A percentile compares a stretch with the other conserved stretches of the same genome.
These are phyloP conservation scores for Halyomorpha halys DNA, from an alignment of 1,140 invertebrate genomes.

Conservation along the genomic window DNA sequence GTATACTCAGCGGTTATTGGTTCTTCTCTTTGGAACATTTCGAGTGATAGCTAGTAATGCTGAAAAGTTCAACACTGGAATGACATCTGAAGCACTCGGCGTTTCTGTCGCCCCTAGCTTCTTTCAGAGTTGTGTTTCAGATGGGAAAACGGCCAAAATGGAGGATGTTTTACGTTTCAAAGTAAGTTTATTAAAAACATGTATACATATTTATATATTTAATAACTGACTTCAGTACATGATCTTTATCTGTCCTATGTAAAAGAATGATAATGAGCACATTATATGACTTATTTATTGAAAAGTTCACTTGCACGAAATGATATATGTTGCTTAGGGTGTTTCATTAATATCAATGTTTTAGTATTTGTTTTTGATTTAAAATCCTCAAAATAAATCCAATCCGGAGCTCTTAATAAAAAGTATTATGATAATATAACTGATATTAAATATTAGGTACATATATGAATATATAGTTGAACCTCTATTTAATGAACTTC, in stretches of 20 bases:
- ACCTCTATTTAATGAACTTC: no score
- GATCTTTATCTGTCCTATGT: not conserved
- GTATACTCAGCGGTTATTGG: conserved; percentile 84
- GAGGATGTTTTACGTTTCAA: conserved; percentile 90
- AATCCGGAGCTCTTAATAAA: no score
- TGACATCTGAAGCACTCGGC: conserved; percentile 92
- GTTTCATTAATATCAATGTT: not conserved
- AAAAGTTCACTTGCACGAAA: conserved; percentile 12
- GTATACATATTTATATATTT: not conserved
- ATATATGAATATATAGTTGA: no score
- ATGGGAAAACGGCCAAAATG: conserved; percentile 86
- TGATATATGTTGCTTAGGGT: conserved; percentile 11
- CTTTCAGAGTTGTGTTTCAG: conserved; percentile 90
- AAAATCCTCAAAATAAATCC: no score
- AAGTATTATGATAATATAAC: no score
- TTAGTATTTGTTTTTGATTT: no score
- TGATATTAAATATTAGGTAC: no score
- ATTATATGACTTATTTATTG: not conserved
- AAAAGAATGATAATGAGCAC: conserved; percentile 7
- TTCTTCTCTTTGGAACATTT: conserved; percentile 94
- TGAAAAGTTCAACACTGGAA: conserved; percentile 76
- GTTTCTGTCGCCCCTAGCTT: conserved; percentile 95
- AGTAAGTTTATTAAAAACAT: conserved; percentile 42
- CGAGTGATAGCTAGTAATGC: conserved; percentile 89
- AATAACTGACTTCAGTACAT: no score